Evolutionary conservation across 2,797 vertebrate genomes (phyloP), one percentile per base, ranked within the genome.

Genomic region (Cetoscarus ocellatus): DNA sequence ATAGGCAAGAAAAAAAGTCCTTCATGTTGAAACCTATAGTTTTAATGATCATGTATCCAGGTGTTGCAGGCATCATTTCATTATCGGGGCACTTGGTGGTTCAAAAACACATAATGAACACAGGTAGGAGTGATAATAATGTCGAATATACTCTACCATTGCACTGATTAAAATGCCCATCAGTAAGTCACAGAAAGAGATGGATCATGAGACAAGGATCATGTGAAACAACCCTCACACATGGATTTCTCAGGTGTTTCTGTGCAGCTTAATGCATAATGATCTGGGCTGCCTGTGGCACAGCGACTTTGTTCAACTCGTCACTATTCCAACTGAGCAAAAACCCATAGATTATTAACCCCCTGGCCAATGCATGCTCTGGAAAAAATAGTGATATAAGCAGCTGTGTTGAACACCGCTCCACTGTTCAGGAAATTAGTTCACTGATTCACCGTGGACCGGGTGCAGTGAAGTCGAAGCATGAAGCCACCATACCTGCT

Each of bases 131-230:
- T 5, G 36, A 14, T 0, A 2, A 55, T 55, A 64, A 50, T 8
- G 48, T 45, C 18, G 27, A 42, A 43, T 60, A 61, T 36, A 18
- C 15, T 59, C 61, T 18, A 50, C 42, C 45, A 65, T 73, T 80
- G 67, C 19, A 48, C 64, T 73, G 72, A 82, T 88, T 77, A 75
- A 77, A 79, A 85, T 69, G 54, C 73, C 12, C 61, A 75, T 60
- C 61, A 68, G 56, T 70, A 15, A 18, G 53, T n/a, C 35, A 54
- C 38, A 61, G 68, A 61, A 61, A 48, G 70, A 15, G 57, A 73
- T 42, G 61, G 69, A 68, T 70, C 83, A 84, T 73, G 61, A 84
- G 75, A 79, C 72, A 80, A 66, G 65, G 62, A 82, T 83, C 70
- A 60, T 58, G 76, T 81, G 77, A 76, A 77, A 81, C 57, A 73